These are phyloP conservation scores for Odocoileus virginianus DNA, from an alignment of 2,113 vertebrate species.

Conservation along the genomic window DNA sequence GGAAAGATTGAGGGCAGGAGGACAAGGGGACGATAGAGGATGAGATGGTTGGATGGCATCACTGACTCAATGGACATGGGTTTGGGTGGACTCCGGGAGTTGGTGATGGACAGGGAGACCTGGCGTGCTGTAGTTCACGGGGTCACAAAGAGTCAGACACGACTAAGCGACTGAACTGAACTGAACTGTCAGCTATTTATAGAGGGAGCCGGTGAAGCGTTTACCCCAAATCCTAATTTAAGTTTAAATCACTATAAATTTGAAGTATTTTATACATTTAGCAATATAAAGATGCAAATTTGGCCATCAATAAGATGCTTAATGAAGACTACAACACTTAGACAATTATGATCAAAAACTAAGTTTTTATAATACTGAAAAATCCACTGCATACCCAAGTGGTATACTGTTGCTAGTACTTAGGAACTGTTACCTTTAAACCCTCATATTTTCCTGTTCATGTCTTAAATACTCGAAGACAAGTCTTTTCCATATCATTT, in stretches of 20 bases:
- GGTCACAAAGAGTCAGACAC: accelerated
- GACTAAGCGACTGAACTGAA: background rate
- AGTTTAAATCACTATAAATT: background rate
- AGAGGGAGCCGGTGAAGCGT: background rate
- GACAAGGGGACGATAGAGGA: background rate
- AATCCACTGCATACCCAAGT: background rate
- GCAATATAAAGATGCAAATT: background rate
- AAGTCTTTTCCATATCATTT: background rate
- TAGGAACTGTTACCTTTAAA: background rate
- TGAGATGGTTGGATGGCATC: background rate
- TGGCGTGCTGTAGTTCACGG: accelerated
- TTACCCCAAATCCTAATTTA: constrained; percentile 9
- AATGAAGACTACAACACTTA: background rate
- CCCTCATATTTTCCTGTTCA: background rate
- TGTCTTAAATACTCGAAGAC: background rate
- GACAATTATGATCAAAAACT: background rate
- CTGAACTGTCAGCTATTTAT: background rate
- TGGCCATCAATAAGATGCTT: background rate
- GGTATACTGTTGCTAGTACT: background rate
- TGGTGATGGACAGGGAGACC: background rate
- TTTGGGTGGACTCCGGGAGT: accelerated
- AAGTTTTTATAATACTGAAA: background rate
- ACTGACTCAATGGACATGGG: background rate
- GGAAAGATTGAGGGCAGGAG: background rate
- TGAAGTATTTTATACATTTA: background rate